Base-by-base conservation (phyloP, 1,140 invertebrate genomes). In the Drosophila orena region DNA sequence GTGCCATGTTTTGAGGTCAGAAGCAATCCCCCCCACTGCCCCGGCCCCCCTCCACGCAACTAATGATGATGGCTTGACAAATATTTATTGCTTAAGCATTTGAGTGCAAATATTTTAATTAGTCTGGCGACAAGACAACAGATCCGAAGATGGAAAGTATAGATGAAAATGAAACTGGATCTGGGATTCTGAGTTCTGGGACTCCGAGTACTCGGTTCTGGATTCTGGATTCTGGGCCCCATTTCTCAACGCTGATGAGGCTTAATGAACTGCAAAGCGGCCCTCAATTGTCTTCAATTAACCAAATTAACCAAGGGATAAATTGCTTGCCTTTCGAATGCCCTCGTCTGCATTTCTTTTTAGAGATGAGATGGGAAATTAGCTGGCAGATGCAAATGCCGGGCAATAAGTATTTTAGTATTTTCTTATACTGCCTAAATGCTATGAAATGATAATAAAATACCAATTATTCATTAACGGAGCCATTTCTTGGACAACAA, bases 81-180 rank as follows among this genome's bases (percentile, higher is more conserved):
- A 86, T 86, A 86, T 86, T 86, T 86, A 86, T 86, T 86, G 83
- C 83, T 79, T 83, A 86, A 88, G 79, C 84, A 83, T 86, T 88
- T 89, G 84, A 86, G 83, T 86, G 83, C 83, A 86, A 86, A 86
- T 86, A 86, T 86, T 86, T 86, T 86, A 86, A 86, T 86, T 86
- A 86, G 84, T 79, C 83, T 77, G 83, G 79, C 83, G 83, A 86
- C 83, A 81, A 83, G 58, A 59, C 73, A 77, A 77, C 55, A 77
- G 44, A 34, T 54, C 5, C 17, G 49, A 44, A 57, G 35, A 64
- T 40, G n/a, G 22, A 47, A 40, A 24, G 8, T 30, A 43, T 37
- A 62, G 59, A 54, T 50, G 64, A 47, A 55, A 52, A 54, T 50
- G 64, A 47, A 55, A 52, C 10, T 56, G 58, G 27, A 70, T 37